Conservation (phyloP, 2,797 vertebrate species). For the Denticeps clupeoides region DNA sequence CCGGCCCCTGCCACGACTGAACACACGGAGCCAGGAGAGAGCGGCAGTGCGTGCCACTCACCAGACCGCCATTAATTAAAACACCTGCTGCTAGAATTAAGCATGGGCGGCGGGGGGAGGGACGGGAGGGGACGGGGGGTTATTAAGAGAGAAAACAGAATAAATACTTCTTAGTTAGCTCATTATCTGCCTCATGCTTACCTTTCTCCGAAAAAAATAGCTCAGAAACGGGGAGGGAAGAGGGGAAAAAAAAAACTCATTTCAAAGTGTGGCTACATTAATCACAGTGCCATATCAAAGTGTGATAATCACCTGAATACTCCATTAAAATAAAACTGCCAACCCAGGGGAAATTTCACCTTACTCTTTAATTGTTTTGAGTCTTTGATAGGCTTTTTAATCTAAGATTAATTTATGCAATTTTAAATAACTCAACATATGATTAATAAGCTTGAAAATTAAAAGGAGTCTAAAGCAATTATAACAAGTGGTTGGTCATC, state of each 20-base stretch:
- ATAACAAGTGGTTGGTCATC: conserved; percentile 99
- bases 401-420: conserved; percentile 99
- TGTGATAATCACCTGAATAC: conserved; percentile 99
- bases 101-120: background rate
- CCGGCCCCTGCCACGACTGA: background rate
- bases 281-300: conserved; percentile 94
- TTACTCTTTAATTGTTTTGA: conserved; percentile 99
- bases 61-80: conserved; percentile 43
- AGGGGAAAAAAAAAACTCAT: conserved; percentile 72
- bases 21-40: background rate
- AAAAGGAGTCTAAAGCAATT: conserved; percentile 99
- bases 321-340: conserved; percentile 99
- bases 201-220: conserved; percentile 54
- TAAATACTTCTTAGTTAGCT: conserved; percentile 71
- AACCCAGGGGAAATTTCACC: conserved; percentile 98
- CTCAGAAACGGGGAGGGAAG: background rate
- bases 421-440: conserved; percentile 99
- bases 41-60: conserved; percentile 17
- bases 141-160: conserved; percentile 44
- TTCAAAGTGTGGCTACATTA: conserved; percentile 96
- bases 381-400: conserved; percentile 99
- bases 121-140: conserved; percentile 32
- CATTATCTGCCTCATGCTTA: conserved; percentile 75
- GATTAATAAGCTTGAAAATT: conserved; percentile 99
- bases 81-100: conserved; percentile 36